Percentiles rank a stretch among this genome's conserved stretches.
Conservation (phyloP, 2,113 vertebrate genomes). For the Balaeniceps rex region DNA sequence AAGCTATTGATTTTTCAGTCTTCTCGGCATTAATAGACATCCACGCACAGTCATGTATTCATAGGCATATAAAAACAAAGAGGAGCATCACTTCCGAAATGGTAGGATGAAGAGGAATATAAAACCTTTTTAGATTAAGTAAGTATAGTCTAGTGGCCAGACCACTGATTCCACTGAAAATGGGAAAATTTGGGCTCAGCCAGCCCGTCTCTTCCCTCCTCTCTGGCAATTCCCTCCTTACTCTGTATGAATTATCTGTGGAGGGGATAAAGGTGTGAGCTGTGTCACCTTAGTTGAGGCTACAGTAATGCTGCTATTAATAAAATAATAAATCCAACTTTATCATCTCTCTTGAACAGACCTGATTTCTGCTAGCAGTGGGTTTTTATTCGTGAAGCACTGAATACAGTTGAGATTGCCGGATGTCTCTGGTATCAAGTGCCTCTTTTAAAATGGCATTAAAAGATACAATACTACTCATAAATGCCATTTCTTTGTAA, state of each 20-base stretch:
- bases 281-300: not conserved
- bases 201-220: not conserved
- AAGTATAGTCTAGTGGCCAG: not conserved
- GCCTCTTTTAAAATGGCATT: not conserved
- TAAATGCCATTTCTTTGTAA: conserved; percentile 19
- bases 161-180: not conserved
- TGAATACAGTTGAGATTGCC: not conserved
- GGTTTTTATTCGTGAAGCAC: conserved; percentile 9
- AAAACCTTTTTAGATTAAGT: not conserved
- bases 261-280: not conserved
- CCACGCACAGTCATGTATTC: not conserved
- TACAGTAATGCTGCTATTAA: conserved; percentile 16
- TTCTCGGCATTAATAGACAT: not conserved
- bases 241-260: not conserved
- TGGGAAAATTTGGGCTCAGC: not conserved
- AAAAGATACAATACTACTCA: not conserved
- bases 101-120: not conserved
- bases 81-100: not conserved
- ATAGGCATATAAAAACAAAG: not conserved
- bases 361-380: conserved; percentile 1
- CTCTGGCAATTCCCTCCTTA: not conserved
- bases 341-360: not conserved
- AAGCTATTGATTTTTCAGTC: conserved; percentile 10
- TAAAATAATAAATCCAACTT: conserved; percentile 41
- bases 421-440: not conserved